Percentiles rank a stretch among this genome's conserved stretches.
phyloP scores from a whole-genome alignment of 2,888 invertebrate genomes.

The Pristionchus fissidentatus region DNA sequence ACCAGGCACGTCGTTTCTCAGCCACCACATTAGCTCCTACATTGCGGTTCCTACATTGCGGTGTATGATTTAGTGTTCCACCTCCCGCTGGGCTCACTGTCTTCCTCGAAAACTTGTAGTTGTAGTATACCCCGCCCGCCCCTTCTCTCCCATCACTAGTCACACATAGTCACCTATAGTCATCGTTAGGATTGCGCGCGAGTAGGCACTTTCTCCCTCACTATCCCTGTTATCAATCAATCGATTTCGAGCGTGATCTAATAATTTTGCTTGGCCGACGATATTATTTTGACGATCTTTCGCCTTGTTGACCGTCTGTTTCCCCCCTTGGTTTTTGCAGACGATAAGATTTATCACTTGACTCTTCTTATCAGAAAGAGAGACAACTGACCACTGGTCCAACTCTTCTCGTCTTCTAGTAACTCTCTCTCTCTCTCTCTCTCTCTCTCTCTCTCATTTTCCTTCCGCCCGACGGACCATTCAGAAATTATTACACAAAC shows the following conservation, averaged over 20 bases:
- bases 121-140: too few species aligned
- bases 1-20: background rate
- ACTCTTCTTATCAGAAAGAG: background rate
- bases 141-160: background rate
- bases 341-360: background rate
- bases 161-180: background rate
- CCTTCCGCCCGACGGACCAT: too few species aligned
- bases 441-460: background rate
- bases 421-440: background rate
- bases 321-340: constrained; percentile 19
- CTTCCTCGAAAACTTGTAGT: too few species aligned
- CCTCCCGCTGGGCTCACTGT: background rate
- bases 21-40: too few species aligned
- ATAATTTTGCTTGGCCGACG: background rate
- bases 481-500: too few species aligned
- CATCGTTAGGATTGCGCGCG: too few species aligned
- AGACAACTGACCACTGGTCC: background rate
- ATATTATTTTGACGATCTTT: background rate
- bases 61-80: too few species aligned
- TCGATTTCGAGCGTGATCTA: background rate
- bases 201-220: too few species aligned
- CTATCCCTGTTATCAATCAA: constrained; percentile 7
- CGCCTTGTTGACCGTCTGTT: background rate
- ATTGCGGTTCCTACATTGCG: too few species aligned
- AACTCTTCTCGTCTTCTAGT: background rate